These are phyloP conservation scores for Pongo abelii DNA, from an alignment of 2,113 vertebrate species.

Conservation along the genomic window DNA sequence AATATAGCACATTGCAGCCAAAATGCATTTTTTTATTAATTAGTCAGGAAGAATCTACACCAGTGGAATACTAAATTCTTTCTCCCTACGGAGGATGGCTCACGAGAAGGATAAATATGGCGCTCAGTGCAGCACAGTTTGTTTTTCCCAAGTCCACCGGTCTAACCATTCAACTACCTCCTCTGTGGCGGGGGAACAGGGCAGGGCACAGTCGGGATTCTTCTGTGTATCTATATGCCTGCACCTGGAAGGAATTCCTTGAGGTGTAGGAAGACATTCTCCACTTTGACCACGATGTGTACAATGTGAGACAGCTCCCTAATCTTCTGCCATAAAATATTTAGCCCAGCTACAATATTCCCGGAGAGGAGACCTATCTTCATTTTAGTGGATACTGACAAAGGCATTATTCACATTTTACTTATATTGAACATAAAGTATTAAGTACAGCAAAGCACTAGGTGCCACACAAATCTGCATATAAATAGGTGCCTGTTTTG, in stretches of 20 bases:
- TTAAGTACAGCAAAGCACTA: not conserved
- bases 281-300: not conserved
- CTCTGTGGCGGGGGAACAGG: accelerated
- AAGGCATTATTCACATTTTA: not conserved
- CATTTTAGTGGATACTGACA: not conserved
- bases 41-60: not conserved
- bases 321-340: not conserved
- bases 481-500: not conserved
- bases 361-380: not conserved
- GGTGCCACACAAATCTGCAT: not conserved
- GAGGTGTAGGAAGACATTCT: not conserved
- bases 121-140: not conserved
- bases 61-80: not conserved
- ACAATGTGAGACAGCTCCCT: not conserved
- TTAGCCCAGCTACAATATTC: not conserved
- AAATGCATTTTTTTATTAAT: not conserved
- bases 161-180: accelerated
- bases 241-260: not conserved
- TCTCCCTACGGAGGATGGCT: not conserved
- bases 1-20: not conserved
- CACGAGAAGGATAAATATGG: not conserved
- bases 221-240: not conserved
- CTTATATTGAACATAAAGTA: no score
- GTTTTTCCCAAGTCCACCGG: not conserved
- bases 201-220: no score